Conservation (phyloP, 2,113 vertebrate genomes). For the Regulus satrapa region DNA sequence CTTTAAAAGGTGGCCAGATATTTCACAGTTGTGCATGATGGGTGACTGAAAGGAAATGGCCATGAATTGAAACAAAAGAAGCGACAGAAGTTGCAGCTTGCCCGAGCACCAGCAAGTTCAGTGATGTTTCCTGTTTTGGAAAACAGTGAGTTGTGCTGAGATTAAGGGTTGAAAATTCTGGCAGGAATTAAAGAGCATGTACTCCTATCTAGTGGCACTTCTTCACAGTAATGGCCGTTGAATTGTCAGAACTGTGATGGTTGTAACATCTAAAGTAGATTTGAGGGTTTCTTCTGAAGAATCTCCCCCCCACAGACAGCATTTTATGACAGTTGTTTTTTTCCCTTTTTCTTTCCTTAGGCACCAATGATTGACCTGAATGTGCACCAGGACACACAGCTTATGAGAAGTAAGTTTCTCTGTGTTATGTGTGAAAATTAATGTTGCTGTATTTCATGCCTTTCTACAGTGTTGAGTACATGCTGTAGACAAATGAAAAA, state of each 20-base stretch:
- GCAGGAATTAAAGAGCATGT: background rate
- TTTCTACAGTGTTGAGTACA: background rate
- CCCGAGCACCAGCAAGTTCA: background rate
- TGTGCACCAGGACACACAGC: background rate
- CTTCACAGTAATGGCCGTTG: background rate
- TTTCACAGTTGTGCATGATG: background rate
- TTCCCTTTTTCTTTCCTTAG: background rate
- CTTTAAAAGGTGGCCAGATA: background rate
- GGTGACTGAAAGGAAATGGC: background rate
- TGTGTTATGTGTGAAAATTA: background rate
- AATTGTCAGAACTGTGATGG: background rate
- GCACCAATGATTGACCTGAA: conserved; percentile 51
- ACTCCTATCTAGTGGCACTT: background rate
- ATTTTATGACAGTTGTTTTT: background rate
- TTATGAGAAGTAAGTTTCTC: conserved; percentile 71
- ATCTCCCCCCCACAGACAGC: background rate
- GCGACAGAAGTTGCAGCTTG: background rate
- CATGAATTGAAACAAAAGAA: background rate
- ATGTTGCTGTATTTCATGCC: background rate
- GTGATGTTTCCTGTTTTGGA: background rate
- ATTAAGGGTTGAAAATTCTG: background rate
- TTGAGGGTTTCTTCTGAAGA: background rate
- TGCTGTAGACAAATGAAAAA: background rate
- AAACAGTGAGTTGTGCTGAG: background rate
- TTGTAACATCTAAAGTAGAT: background rate